These are phyloP conservation scores for Smittia sp. DNA, from an alignment of 2,888 invertebrate genomes.

Conservation along the genomic window DNA sequence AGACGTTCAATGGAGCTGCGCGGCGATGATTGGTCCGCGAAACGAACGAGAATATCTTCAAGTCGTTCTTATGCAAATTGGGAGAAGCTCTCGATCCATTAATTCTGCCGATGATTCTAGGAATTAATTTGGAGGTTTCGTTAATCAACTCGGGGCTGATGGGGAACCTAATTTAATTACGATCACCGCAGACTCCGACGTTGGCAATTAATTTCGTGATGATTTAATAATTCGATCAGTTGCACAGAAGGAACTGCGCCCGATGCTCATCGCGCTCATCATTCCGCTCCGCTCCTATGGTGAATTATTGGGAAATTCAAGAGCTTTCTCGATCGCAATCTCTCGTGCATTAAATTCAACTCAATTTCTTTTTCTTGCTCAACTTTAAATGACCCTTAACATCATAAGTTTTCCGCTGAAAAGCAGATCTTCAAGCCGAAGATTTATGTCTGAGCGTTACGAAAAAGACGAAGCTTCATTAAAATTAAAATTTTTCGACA, in stretches of 20 bases:
- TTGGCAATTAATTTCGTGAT: constrained; percentile 30
- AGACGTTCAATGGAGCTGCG: not conserved
- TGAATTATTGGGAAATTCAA: constrained; percentile 32
- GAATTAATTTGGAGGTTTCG: not conserved
- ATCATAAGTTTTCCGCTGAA: constrained; percentile 37
- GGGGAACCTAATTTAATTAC: constrained; percentile 5
- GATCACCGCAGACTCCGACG: not conserved
- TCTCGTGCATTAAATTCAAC: constrained; percentile 6
- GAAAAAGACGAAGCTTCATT: not conserved
- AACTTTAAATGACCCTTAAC: constrained; percentile 40
- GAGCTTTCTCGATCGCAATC: constrained; percentile 21
- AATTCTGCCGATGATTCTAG: not conserved
- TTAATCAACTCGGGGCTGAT: not conserved
- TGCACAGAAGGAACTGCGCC: constrained; percentile 7
- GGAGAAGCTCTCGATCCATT: constrained; percentile 9
- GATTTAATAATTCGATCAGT: constrained; percentile 26
- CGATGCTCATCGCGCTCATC: not conserved
- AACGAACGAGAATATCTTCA: not conserved
- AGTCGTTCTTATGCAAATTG: constrained; percentile 7
- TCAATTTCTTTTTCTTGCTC: constrained; percentile 31
- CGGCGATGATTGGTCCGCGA: constrained; percentile 6
- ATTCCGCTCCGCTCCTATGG: not conserved
- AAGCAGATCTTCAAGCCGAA: constrained; percentile 35
- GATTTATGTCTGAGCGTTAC: constrained; percentile 23
- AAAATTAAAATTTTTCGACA: constrained; percentile 32